phyloP scores from a whole-genome alignment of 30 jellyfish, hydroid and myxozoan species.

The Morbakka virulenta region DNA sequence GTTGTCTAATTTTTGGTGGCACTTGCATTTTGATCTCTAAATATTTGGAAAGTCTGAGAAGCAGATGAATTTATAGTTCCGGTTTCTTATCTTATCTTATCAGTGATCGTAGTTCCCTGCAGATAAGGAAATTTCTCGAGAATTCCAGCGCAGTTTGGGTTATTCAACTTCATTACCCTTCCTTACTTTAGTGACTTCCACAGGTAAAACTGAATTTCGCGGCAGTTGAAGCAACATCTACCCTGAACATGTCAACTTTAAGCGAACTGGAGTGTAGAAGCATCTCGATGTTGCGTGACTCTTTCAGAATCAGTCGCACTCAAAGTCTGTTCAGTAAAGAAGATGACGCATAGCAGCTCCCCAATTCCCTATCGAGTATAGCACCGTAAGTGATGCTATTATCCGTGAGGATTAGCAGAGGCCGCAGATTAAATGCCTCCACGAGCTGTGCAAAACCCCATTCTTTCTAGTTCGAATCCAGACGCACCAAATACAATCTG shows the following conservation, averaged over 20 bases:
- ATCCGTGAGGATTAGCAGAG: not conserved
- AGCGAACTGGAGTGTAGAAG: not conserved
- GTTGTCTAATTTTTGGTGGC: not conserved
- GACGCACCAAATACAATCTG: not conserved
- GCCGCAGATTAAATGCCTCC: too few relatives aligned
- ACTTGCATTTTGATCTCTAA: not conserved
- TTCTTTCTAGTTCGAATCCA: not conserved
- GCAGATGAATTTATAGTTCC: not conserved
- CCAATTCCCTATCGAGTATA: not conserved
- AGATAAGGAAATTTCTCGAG: not conserved
- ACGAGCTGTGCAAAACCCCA: not conserved
- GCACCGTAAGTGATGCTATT: not conserved
- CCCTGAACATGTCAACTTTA: not conserved
- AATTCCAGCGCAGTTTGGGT: not conserved
- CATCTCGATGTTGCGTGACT: not conserved
- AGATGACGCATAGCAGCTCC: not conserved
- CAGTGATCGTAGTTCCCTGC: not conserved
- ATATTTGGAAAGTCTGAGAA: not conserved
- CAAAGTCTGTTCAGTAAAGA: not conserved
- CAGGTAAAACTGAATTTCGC: not conserved
- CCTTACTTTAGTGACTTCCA: not conserved
- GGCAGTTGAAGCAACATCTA: not conserved
- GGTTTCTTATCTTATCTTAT: not conserved
- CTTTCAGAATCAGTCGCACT: not conserved
- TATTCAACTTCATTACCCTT: not conserved